phyloP scores from a whole-genome alignment of 37 sponge, comb jelly and placozoan genomes.

The Halichondria panicea region DNA sequence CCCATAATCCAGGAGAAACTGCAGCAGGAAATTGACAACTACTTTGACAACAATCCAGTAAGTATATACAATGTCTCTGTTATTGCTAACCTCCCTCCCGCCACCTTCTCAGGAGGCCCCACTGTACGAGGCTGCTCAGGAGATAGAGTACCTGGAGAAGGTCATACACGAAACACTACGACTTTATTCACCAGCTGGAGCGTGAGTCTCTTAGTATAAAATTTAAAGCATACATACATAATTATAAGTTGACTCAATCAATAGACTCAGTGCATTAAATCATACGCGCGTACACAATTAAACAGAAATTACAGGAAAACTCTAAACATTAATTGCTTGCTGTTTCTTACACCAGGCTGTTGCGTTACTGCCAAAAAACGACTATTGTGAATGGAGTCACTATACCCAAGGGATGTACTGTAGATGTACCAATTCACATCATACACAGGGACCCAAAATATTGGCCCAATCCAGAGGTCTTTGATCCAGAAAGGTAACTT shows the following conservation, averaged over 20 bases:
- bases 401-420: slow-evolving; percentile 38
- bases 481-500: slow-evolving; percentile 78
- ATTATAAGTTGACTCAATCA: too few relatives aligned
- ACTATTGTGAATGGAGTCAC: too few relatives aligned
- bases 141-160: slow-evolving; percentile 78
- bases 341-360: not conserved
- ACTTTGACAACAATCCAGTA: slow-evolving; percentile 62
- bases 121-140: slow-evolving; percentile 68
- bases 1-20: slow-evolving; percentile 68
- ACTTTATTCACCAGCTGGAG: slow-evolving; percentile 65
- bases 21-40: slow-evolving; percentile 50
- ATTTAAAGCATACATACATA: too few relatives aligned
- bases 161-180: slow-evolving; percentile 77
- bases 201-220: too few relatives aligned
- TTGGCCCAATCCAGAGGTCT: slow-evolving; percentile 77
- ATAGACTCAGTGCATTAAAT: too few relatives aligned
- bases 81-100: not conserved
- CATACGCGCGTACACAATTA: too few relatives aligned
- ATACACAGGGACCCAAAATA: slow-evolving; percentile 67
- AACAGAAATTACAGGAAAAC: too few relatives aligned
- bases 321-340: too few relatives aligned
- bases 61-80: slow-evolving; percentile 18
- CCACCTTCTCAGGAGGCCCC: slow-evolving; percentile 35
- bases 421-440: slow-evolving; percentile 38
- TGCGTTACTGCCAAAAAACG: too few relatives aligned